Base-by-base conservation (phyloP, 2,888 invertebrate species). In the Zygogramma bicolorata region DNA sequence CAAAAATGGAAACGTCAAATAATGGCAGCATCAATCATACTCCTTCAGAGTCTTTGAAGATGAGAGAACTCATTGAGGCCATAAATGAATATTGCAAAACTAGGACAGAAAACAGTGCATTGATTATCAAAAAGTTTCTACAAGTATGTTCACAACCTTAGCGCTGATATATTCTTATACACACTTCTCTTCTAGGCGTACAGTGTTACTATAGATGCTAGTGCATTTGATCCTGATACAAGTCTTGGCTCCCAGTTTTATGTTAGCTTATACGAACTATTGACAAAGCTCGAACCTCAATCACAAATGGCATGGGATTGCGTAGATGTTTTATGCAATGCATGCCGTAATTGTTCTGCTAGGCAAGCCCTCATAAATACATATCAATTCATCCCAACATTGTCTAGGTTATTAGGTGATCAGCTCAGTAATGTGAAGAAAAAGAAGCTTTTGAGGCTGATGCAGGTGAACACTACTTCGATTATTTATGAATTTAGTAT, bases 321-420 rank as follows among this genome's bases (percentile, higher is more conserved):
- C 3, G 87, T 93, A 0, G 90, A 91, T n/a, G 92, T 92, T 46
- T 85, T 93, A 29, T 88, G 90, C 20, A 89, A 90, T 68, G 92
- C 91, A 3, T 90, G 91, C 75, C 89, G 89, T 72, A 93, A 93
- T 81, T 87, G 90, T 0, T 88, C 89, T 60, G 91, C 93, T 0
- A 88, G 91, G 76, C 88, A 90, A 81, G 91, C 91, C 0, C 87
- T 94, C 0, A 92, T 92, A 31, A 91, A 93, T 79, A 93, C 91
- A 0, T 93, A 92, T 81, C 92, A 93, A 82, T 93, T 93, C 84
- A 88, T 92, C 83, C 93, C 93, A 25, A 89, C 92, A 70, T 83
- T 94, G 58, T 88, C 92, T 1, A 87, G 90, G 76, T 82, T 93
- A 31, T 84, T 93, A 57, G 89, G 90, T 42, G 90, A 92, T 80